Evolutionary conservation across 1,140 invertebrate species (phyloP).

Genomic region (Drosophila simulans): DNA sequence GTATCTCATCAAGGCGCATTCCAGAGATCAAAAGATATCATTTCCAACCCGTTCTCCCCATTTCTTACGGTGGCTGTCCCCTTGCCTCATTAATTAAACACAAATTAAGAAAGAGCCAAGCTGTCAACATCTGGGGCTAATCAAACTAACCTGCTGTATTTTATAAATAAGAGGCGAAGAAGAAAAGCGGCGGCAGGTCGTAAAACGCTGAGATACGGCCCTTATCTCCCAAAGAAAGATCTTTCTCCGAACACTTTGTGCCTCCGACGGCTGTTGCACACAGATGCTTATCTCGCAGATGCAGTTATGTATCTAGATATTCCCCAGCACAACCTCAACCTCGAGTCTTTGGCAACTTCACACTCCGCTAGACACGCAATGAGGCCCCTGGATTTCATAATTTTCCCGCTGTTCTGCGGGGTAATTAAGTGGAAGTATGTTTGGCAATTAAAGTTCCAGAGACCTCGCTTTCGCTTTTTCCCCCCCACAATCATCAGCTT

Average conservation of each 20-base stretch:
- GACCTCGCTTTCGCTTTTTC: slow-evolving; percentile 17
- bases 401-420: slow-evolving; percentile 30
- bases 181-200: slow-evolving; percentile 7
- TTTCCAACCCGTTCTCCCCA: slow-evolving; percentile 5
- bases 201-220: background rate
- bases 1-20: too few species aligned
- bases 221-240: slow-evolving; percentile 19
- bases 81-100: slow-evolving; percentile 62
- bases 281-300: slow-evolving; percentile 54
- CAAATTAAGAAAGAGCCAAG: slow-evolving; percentile 70
- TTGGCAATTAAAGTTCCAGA: slow-evolving; percentile 52
- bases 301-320: slow-evolving; percentile 29
- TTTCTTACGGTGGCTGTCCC: slow-evolving; percentile 13
- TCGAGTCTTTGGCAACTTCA: slow-evolving; percentile 46
- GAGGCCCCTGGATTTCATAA: slow-evolving; percentile 57
- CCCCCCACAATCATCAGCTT: background rate
- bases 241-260: background rate
- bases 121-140: slow-evolving; percentile 68
- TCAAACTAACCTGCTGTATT: slow-evolving; percentile 66
- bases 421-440: slow-evolving; percentile 57
- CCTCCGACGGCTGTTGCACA: slow-evolving; percentile 23
- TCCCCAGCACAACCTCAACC: background rate
- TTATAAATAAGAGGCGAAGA: slow-evolving; percentile 38
- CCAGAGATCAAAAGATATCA: background rate
- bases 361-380: slow-evolving; percentile 25